Evolutionary conservation across 2,797 vertebrate genomes (phyloP), one percentile per base, ranked within the genome.

Genomic region (Erithacus rubecula): DNA sequence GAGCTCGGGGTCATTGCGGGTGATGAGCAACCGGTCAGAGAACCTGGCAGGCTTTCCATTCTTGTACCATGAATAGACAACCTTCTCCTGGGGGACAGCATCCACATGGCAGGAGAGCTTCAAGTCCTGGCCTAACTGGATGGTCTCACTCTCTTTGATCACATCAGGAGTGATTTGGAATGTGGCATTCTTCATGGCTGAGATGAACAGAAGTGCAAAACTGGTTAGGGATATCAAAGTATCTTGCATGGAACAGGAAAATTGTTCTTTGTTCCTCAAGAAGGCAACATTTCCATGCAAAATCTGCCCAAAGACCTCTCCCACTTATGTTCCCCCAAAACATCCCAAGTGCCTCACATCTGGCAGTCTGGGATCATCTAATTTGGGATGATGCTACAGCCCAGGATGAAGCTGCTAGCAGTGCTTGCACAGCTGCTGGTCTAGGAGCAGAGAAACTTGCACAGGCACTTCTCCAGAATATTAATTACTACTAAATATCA

Each of bases 121-220:
- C 98, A 99, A 98, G 96, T 99, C 99, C 47, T 99, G 99, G 55
- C 98, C 98, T 98, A 99, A 98, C 95, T 99, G 99, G 96, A 99
- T 99, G 96, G 98, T 99, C 97, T 99, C 99, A 0, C 99, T 99
- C 96, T 99, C 99, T 96, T 99, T 99, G 98, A 99, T 99, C 90
- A 99, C 98, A 62, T 99, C 99, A 2, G 99, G 99, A 4, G 99
- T 99, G 93, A 99, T 99, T 96, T 99, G 99, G 98, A 99, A 99
- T 0, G 99, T 99, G 93, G 99, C 97, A 34, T 99, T 99, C 97
- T 97, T 98, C 99, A 99, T 99, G 34, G 98, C 99, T 99, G 87
- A 71, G 39, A 88, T 11, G 49, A 88, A 94, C 15, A 94, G 37
- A 92, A 82, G 56, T 46, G 37, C 26, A 80, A 79, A 92, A 82